Evolutionary conservation across 1,140 invertebrate species (phyloP).

Genomic region (Trinorchestia longiramus): DNA sequence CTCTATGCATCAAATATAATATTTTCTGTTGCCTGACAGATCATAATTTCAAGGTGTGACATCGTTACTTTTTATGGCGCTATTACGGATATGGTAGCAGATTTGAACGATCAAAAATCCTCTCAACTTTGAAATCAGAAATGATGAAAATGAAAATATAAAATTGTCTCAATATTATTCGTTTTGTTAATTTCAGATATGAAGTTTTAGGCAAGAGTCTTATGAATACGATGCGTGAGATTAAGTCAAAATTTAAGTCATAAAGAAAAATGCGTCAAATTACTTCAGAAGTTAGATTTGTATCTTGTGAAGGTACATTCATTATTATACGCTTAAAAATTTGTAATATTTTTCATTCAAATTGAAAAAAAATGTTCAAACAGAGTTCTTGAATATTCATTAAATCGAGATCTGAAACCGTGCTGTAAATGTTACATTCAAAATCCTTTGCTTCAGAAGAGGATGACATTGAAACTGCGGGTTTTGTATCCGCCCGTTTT

Average conservation of each 20-base stretch:
- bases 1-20: neutral
- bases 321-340: neutral
- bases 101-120: neutral
- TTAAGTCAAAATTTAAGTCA: neutral
- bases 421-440: neutral
- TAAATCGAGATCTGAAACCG: neutral
- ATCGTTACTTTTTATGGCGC: neutral
- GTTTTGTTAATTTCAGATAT: neutral
- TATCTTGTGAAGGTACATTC: neutral
- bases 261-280: too few species aligned
- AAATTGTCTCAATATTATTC: neutral
- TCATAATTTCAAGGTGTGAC: neutral
- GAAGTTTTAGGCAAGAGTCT: neutral
- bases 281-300: neutral
- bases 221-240: neutral
- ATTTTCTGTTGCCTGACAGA: neutral
- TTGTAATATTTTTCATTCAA: neutral
- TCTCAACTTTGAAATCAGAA: neutral
- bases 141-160: neutral
- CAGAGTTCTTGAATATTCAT: neutral
- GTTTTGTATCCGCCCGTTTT: too few species aligned
- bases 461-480: neutral
- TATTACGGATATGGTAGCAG: neutral
- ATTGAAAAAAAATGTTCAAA: neutral
- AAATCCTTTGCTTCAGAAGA: neutral